Evolutionary conservation across 2,113 vertebrate species (phyloP).

Genomic region (Alexandromys fortis): DNA sequence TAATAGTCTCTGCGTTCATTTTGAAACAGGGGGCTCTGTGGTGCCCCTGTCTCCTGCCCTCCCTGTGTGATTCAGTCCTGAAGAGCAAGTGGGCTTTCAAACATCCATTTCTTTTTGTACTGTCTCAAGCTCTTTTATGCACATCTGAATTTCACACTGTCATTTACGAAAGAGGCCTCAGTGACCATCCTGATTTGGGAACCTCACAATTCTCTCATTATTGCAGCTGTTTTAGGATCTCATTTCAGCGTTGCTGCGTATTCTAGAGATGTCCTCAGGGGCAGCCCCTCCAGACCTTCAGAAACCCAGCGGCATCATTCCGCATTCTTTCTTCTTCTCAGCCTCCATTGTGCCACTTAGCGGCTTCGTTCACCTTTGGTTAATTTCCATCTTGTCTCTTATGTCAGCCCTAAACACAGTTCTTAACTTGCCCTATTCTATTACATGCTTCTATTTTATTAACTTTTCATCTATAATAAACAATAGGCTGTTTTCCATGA

Average conservation of each 20-base stretch:
- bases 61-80: too few species aligned
- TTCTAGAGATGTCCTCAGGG: background rate
- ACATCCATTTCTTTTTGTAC: background rate
- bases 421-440: background rate
- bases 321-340: background rate
- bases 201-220: background rate
- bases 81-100: background rate
- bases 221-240: background rate
- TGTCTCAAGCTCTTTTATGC: background rate
- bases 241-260: background rate
- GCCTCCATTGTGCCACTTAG: background rate
- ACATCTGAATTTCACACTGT: background rate
- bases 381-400: background rate
- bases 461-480: background rate
- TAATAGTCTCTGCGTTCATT: background rate
- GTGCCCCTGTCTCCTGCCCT: background rate
- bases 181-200: background rate
- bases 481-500: background rate
- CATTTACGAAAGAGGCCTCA: background rate
- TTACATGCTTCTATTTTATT: background rate
- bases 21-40: background rate
- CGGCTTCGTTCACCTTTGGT: background rate
- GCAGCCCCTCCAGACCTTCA: too few species aligned
- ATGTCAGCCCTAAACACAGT: background rate
- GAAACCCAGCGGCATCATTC: background rate